A percentile compares a stretch with the other conserved stretches of the same genome.
phyloP scores from a whole-genome alignment of 2,797 vertebrate genomes.

The Sebastes umbrosus region DNA sequence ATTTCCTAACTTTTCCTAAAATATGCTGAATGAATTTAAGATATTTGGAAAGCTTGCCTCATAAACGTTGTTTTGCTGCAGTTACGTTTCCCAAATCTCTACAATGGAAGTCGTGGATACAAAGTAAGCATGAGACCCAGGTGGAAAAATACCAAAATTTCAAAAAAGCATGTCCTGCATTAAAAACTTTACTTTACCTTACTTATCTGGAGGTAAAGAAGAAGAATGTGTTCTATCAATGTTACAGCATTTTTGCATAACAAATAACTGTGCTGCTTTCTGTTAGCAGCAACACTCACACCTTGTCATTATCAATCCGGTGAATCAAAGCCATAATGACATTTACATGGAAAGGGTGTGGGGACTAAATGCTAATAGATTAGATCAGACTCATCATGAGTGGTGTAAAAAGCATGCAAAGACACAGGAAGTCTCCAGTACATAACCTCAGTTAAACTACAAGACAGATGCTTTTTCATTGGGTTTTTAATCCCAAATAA shows the following conservation, averaged over 20 bases:
- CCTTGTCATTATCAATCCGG: neutral
- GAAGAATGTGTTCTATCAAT: neutral
- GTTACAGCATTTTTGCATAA: neutral
- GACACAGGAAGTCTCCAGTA: conserved; percentile 5
- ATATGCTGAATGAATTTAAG: neutral
- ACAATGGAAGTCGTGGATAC: neutral
- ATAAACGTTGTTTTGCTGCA: too few species aligned
- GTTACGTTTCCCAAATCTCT: neutral
- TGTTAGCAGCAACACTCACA: neutral
- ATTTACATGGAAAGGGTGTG: neutral
- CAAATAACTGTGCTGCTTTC: neutral
- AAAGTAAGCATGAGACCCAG: neutral
- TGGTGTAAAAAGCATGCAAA: neutral
- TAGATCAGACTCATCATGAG: neutral
- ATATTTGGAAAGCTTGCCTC: neutral
- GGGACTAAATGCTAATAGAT: neutral
- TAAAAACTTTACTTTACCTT: neutral
- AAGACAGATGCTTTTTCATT: neutral
- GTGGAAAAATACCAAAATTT: neutral
- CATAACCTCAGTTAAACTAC: neutral
- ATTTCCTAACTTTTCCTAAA: too few species aligned
- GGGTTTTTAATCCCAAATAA: neutral
- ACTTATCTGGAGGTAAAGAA: neutral
- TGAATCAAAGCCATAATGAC: neutral
- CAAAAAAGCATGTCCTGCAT: neutral